A percentile compares a stretch with the other conserved stretches of the same genome.
phyloP scores from a whole-genome alignment of 1,140 invertebrate genomes.

The Yoshiicerus persimilis region DNA sequence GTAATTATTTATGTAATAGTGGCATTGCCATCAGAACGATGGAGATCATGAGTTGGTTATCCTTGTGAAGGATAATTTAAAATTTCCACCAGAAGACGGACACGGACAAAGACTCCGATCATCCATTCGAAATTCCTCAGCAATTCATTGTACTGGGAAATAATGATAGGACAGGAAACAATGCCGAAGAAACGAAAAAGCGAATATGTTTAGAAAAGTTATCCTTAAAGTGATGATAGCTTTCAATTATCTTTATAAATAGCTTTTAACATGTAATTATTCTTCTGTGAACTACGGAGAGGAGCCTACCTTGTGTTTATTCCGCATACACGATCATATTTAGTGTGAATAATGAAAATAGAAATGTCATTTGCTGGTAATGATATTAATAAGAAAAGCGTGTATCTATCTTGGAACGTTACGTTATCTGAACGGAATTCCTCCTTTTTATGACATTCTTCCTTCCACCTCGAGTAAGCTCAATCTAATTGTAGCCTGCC shows the following conservation, averaged over 20 bases:
- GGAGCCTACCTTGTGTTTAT: neutral
- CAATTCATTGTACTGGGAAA: neutral
- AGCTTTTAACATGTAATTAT: neutral
- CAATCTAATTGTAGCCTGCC: neutral
- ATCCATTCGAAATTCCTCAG: neutral
- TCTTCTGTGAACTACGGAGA: neutral
- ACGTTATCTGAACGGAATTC: neutral
- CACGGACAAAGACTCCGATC: neutral
- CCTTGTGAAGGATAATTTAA: neutral
- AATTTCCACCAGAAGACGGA: neutral
- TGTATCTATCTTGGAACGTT: neutral
- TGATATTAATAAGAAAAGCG: neutral
- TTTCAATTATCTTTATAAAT: neutral
- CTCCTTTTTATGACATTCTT: neutral
- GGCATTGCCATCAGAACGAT: neutral
- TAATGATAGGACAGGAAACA: neutral
- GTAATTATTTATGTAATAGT: neutral
- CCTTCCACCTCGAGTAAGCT: neutral
- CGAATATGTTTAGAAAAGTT: neutral
- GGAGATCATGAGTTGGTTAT: neutral
- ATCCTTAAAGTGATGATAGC: neutral
- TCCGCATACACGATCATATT: neutral
- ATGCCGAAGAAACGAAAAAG: neutral
- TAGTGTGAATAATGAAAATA: neutral
- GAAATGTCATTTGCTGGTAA: conserved; percentile 1